Base-by-base conservation (phyloP, 1,140 invertebrate species). In the Drosophila serrata region DNA sequence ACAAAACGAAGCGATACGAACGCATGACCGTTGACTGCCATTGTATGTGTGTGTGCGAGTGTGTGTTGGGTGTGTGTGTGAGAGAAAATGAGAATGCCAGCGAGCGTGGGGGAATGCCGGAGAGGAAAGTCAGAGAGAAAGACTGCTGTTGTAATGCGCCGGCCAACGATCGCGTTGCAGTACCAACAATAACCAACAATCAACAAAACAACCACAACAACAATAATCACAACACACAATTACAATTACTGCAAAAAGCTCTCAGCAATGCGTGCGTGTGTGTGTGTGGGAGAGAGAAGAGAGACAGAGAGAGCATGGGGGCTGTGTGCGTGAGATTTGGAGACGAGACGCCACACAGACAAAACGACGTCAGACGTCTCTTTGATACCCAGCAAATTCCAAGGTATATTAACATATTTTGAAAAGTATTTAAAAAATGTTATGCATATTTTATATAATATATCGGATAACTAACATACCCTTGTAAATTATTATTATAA, bases 341-440 rank as follows among this genome's bases (percentile, higher is more conserved):
- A 35, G 77, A 72, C 76, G 81, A 77, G 80, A 84, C 84, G 82
- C 61, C 57, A 80, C 70, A 82, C 82, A 85, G 82, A 85, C 82
- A 79, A 39, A 46, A 51, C 82, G 82, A 87, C 82, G 82, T 87
- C 82, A 82, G 74, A 82, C 70, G 57, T 39, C n/a, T 35, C 13
- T 37, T 17, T 22, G 55, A 24, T 70, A 46, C 64, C 33, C 33
- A 11, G 29, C 13, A 46, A n/a, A 33, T 37, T 22, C 24, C n/a
- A 17, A 7, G 22, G 37, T 39, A 39, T n/a, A n/a, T 37, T 3
- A 7, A 19, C 7, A 17, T 19, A 19, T 33, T 31, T 51, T 31
- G 2, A 8, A 13, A n/a, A 7, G 0, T 11, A 33, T 33, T 33
- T 33, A 33, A 3, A 3, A 33, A 33, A 11, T 33, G 9, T 33